Evolutionary conservation across 2,113 vertebrate species (phyloP).

Genomic region (Phocoena phocoena): DNA sequence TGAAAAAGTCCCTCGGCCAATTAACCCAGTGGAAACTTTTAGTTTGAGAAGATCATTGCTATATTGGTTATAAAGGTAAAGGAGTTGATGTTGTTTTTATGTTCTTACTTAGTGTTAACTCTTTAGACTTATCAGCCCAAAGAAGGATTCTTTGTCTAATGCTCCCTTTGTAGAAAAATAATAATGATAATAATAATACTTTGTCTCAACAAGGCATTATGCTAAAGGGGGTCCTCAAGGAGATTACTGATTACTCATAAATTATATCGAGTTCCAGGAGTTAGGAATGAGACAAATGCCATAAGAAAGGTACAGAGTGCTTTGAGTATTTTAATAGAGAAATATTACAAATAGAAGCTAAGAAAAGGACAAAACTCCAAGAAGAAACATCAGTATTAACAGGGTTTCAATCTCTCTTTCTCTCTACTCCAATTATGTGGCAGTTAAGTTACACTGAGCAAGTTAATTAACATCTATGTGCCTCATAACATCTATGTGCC

Average conservation of each 20-base stretch:
- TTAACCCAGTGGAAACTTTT: not conserved
- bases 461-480: not conserved
- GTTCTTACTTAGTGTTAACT: not conserved
- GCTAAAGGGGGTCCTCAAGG: not conserved
- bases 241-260: not conserved
- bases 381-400: not conserved
- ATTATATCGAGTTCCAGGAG: not conserved
- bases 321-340: not conserved
- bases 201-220: not conserved
- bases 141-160: not conserved
- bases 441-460: not conserved
- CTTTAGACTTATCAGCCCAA: not conserved
- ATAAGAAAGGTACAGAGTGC: not conserved
- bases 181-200: not conserved
- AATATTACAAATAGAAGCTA: not conserved
- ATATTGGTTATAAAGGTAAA: slow-evolving; percentile 9
- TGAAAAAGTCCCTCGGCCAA: not conserved
- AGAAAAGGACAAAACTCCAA: not conserved
- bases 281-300: not conserved
- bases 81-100: not conserved
- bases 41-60: not conserved
- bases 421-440: not conserved
- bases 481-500: not conserved
- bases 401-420: not conserved
- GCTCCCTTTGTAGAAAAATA: not conserved